Conservation (phyloP, 2,888 invertebrate genomes). For the Agrotis clavis region DNA sequence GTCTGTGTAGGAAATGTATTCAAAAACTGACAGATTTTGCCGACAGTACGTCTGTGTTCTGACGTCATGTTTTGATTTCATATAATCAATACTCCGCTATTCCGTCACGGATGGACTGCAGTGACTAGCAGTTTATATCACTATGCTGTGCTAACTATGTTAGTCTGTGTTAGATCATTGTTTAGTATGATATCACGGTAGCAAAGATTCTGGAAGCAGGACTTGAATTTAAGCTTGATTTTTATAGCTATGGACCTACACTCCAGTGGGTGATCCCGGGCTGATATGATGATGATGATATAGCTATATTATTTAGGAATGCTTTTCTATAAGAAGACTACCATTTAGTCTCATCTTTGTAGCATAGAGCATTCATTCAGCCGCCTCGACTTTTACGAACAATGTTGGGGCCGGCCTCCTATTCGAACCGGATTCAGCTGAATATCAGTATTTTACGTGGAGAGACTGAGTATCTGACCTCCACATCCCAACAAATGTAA, state of each 20-base stretch:
- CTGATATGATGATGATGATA: too few relatives aligned
- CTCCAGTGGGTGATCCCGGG: too few relatives aligned
- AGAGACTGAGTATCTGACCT: background rate
- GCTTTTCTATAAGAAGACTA: too few relatives aligned
- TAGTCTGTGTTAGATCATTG: conserved; percentile 8
- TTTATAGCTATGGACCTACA: too few relatives aligned
- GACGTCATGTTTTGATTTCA: conserved; percentile 57
- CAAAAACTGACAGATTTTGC: background rate
- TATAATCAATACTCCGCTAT: conserved; percentile 50
- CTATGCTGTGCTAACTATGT: background rate
- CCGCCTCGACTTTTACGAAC: too few relatives aligned
- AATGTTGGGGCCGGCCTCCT: too few relatives aligned
- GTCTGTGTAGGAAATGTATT: background rate
- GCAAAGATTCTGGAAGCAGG: background rate
- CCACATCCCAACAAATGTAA: background rate
- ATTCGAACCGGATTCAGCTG: too few relatives aligned
- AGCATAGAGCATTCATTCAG: too few relatives aligned
- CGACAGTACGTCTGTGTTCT: conserved; percentile 12
- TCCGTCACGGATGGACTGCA: conserved; percentile 24
- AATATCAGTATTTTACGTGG: background rate
- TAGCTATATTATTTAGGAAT: too few relatives aligned
- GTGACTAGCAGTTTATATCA: conserved; percentile 10
- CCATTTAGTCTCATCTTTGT: too few relatives aligned
- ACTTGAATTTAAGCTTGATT: background rate
- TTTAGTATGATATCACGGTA: conserved; percentile 14